Evolutionary conservation across 2,888 invertebrate genomes (phyloP).

Genomic region (Cremastobaeus sp.): DNA sequence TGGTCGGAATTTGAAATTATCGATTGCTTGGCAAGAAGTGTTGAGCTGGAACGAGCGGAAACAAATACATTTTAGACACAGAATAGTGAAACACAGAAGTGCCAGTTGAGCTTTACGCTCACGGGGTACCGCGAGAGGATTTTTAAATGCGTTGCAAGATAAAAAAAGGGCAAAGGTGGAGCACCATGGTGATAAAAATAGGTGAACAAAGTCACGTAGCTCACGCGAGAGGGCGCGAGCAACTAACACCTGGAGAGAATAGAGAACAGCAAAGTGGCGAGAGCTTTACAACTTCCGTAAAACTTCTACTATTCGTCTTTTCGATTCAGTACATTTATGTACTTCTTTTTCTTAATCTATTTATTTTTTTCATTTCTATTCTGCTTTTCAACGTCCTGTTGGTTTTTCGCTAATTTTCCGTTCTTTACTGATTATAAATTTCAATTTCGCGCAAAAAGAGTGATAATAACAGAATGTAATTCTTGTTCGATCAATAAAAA

Average conservation of each 20-base stretch:
- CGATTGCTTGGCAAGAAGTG: no score
- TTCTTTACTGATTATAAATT: neutral
- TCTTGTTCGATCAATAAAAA: no score
- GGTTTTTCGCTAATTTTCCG: neutral
- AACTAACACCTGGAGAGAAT: slow-evolving; percentile 33
- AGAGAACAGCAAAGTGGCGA: slow-evolving; percentile 52
- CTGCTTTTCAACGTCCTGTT: no score
- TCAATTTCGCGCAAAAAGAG: neutral
- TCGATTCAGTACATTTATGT: slow-evolving; percentile 57
- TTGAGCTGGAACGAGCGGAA: no score
- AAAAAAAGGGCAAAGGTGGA: slow-evolving; percentile 41
- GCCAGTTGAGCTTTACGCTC: slow-evolving; percentile 46
- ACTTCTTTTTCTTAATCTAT: slow-evolving; percentile 54
- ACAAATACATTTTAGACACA: no score
- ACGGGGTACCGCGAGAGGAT: slow-evolving; percentile 46
- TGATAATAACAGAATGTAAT: slow-evolving; percentile 4
- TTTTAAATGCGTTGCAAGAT: slow-evolving; percentile 47
- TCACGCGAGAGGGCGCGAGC: slow-evolving; percentile 34
- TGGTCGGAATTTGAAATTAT: no score
- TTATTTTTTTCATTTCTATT: slow-evolving; percentile 46
- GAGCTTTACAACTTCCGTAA: slow-evolving; percentile 61
- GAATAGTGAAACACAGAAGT: neutral
- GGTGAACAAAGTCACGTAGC: slow-evolving; percentile 39
- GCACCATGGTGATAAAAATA: slow-evolving; percentile 40
- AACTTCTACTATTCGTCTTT: slow-evolving; percentile 57